phyloP scores from a whole-genome alignment of 2,797 vertebrate species.

The Mycteria americana region DNA sequence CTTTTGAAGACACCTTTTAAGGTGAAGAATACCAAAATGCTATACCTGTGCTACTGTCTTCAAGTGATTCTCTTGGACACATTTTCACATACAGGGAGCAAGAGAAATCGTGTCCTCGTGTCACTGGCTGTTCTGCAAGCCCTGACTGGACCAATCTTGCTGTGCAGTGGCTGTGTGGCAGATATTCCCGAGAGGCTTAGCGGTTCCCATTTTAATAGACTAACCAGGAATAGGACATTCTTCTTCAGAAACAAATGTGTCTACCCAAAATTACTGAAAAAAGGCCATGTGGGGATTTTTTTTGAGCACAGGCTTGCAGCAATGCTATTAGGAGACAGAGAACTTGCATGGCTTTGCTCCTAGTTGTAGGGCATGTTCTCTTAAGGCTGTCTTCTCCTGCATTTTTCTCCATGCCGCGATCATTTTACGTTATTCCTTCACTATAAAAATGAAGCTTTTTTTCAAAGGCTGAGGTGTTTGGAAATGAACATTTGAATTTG shows the following conservation, averaged over 20 bases:
- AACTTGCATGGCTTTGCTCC: background rate
- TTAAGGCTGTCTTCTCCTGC: background rate
- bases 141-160: background rate
- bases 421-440: background rate
- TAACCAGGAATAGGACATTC: background rate
- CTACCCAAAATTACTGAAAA: background rate
- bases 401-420: background rate
- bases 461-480: slow-evolving; percentile 18
- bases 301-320: background rate
- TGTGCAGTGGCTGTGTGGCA: background rate
- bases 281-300: background rate
- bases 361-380: background rate
- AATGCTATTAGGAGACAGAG: background rate
- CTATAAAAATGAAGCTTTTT: background rate
- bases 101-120: background rate
- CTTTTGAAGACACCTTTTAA: background rate
- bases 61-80: background rate
- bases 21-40: background rate
- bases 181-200: background rate
- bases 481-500: slow-evolving; percentile 41
- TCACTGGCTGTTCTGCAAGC: background rate
- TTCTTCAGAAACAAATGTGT: background rate
- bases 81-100: background rate
- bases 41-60: background rate
- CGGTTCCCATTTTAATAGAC: background rate